These are phyloP conservation scores for Pelosia muscerda DNA, from an alignment of 2,888 invertebrate genomes.

Conservation along the genomic window DNA sequence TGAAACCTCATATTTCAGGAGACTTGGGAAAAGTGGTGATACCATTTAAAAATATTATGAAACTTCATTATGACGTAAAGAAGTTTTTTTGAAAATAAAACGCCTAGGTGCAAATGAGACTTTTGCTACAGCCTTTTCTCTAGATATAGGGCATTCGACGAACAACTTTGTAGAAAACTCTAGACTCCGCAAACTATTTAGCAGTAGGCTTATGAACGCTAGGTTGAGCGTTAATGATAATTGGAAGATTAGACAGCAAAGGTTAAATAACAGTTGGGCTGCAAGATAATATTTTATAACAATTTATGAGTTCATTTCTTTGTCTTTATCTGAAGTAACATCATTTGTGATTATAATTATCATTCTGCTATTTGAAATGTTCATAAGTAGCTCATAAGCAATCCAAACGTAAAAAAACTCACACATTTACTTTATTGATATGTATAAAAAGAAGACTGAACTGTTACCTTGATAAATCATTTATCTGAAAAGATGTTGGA, in stretches of 20 bases:
- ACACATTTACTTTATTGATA: too few species aligned
- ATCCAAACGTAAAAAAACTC: too few species aligned
- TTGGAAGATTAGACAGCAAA: slow-evolving; percentile 3
- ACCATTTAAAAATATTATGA: neutral
- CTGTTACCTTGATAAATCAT: neutral
- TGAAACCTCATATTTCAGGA: neutral
- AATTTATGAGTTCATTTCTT: neutral
- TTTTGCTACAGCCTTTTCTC: neutral
- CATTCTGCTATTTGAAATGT: too few species aligned
- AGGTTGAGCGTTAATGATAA: neutral
- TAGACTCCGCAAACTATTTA: neutral
- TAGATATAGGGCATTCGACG: neutral
- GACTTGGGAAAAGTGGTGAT: neutral
- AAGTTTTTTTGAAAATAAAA: neutral
- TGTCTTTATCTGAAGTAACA: neutral
- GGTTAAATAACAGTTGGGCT: neutral
- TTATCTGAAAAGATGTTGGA: neutral
- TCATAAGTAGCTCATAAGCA: too few species aligned
- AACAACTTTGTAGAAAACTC: neutral
- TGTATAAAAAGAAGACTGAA: neutral
- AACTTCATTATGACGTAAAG: neutral
- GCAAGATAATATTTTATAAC: neutral
- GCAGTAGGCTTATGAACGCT: neutral
- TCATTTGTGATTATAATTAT: too few species aligned
- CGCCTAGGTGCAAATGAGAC: too few species aligned